Evolutionary conservation across 2,888 invertebrate species (phyloP), one percentile per base, ranked within the genome.

Genomic region (Heliconius ismenius): DNA sequence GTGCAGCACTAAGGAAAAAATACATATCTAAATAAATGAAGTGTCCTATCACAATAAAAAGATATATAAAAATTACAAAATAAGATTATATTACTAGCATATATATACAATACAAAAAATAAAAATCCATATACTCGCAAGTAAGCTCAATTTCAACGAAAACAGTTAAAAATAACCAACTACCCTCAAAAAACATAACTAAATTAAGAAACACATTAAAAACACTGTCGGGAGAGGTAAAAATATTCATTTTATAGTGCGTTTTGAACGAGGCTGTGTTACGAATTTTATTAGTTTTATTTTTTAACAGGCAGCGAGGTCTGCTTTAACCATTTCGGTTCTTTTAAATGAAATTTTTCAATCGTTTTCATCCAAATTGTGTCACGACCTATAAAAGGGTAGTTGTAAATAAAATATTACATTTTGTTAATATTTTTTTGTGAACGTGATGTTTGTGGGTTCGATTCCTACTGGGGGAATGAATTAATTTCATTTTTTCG

Each of bases 251-350:
- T 70, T 32, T 36, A 36, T 15, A 70, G 58, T 70, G 70, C 70
- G 15, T 58, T 70, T 58, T 32, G n/a, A 32, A 58, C 54, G 18
- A 54, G 58, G 9, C 58, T 3, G 28, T 32, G 73, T 73, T 62
- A 24, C 73, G 11, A 18, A 36, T 60, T 73, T 39, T 60, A 73
- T 36, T 62, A 60, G 39, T 73, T 73, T 62, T 62, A 60, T 73
- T 39, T 73, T 72, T 73, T 73, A 73, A 62, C 62, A 39, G 72
- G 24, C 15, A 28, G 43, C 73, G 62, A 67, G 69, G 69, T 43
- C 75, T 70, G 75, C 28, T 75, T 70, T 62, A 75, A 69, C 62
- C 63, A 32, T 70, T 75, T 75, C 75, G 63, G 75, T 75, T 63
- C 70, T 60, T 75, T 75, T 39, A 32, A 75, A 75, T 69, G 69